Evolutionary conservation across 2,888 invertebrate species (phyloP), one percentile per base, ranked within the genome.

Genomic region (Drosophila nigricruria): DNA sequence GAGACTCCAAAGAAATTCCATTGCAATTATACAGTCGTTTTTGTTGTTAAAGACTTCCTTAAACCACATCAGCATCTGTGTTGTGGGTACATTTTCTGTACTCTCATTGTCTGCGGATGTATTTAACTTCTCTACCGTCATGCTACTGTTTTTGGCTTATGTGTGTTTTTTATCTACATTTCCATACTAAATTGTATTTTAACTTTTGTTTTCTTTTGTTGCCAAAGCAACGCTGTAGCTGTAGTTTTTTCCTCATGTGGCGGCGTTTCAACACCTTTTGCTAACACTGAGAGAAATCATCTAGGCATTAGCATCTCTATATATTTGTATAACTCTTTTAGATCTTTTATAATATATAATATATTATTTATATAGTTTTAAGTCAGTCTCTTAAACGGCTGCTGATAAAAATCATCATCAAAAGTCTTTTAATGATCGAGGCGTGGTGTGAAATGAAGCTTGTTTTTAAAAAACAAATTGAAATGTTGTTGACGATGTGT

Each of bases 101-200:
- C 66, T 50, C 66, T 78, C 82, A 87, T 83, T 84, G 88, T 83
- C 71, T 74, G 23, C 30, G 57, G 53, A 34, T 53, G n/a, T 56
- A 53, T 50, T 50, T 64, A 61, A 27, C 27, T 30, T 42, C 53
- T 70, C n/a, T 43, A 34, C 60, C 75, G 72, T 72, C 72, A 72
- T 72, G 70, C 60, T 64, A 65, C 42, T 61, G 72, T 59, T 73
- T 63, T 73, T 50, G 61, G 50, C 45, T 53, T 49, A 25, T 27
- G 67, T 59, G 18, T 43, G 10, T 49, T 50, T 50, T 20, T 16
- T 47, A 52, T 52, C 34, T 62, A 32, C 58, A 56, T 45, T 47
- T 54, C 36, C 30, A 47, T 62, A 52, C 53, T 9, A 52, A 60
- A 40, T 56, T 27, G 14, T 52, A 20, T 61, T 42, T 47, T 34